Percentiles rank a stretch among this genome's conserved stretches.
Evolutionary conservation across 2,797 vertebrate genomes (phyloP).

Genomic region (Masticophis lateralis): DNA sequence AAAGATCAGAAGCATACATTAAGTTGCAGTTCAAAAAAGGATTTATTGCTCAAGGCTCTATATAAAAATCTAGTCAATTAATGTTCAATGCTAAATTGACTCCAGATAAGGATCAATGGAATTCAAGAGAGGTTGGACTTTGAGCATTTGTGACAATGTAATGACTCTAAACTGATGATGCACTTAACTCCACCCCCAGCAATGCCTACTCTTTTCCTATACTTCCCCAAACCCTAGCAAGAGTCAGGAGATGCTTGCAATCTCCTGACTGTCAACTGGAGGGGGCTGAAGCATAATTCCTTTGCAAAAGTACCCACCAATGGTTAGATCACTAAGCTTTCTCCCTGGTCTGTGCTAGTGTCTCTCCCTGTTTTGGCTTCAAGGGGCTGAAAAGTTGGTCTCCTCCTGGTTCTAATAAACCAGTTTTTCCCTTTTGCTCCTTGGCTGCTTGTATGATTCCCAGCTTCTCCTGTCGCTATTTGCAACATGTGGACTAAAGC

Average conservation of each 20-base stretch:
- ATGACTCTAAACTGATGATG: not conserved
- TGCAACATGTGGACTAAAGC: not conserved
- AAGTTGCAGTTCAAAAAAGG: not conserved
- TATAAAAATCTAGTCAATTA: not conserved
- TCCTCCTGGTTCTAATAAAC: not conserved
- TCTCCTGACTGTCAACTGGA: not conserved
- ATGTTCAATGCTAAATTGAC: not conserved
- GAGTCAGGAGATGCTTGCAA: too few species aligned
- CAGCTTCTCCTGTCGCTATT: not conserved
- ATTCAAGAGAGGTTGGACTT: not conserved
- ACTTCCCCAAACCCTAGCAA: not conserved
- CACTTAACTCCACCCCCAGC: not conserved
- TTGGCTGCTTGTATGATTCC: not conserved
- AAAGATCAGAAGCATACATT: not conserved
- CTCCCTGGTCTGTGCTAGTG: too few species aligned
- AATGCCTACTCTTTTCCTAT: not conserved
- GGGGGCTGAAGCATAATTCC: too few species aligned
- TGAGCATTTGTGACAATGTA: not conserved
- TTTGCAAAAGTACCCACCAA: too few species aligned
- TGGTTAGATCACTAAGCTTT: too few species aligned
- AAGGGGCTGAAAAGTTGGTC: not conserved
- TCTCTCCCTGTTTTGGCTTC: not conserved
- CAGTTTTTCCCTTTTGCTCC: not conserved
- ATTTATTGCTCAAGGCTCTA: not conserved
- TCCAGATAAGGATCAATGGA: too few species aligned